Conservation (phyloP, 2,113 vertebrate species). For the Nematolebias whitei region DNA sequence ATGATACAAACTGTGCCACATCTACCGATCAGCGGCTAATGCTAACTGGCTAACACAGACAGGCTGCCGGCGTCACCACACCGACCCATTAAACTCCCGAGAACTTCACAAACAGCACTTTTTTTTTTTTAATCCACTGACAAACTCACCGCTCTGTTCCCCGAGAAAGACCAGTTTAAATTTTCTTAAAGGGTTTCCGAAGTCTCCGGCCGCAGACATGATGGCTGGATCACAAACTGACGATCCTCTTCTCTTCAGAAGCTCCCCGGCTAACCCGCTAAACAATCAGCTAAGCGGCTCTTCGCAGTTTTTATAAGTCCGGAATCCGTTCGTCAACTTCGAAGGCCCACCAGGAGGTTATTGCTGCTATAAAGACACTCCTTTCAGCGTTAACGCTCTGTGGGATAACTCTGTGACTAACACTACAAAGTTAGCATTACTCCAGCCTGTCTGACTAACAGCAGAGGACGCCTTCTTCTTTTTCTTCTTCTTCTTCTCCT, state of each 20-base stretch:
- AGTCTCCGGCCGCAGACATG: conserved; percentile 82
- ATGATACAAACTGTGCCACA: conserved; percentile 16
- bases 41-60: conserved; percentile 42
- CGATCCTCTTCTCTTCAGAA: conserved; percentile 1
- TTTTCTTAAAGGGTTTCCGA: conserved; percentile 81
- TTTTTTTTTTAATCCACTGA: neutral
- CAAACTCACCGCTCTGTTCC: conserved; percentile 79
- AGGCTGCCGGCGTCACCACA: conserved; percentile 27
- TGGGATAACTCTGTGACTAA: conserved; percentile 40
- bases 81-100: conserved; percentile 7
- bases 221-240: conserved; percentile 68
- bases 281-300: conserved; percentile 41
- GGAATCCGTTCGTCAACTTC: neutral
- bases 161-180: conserved; percentile 83
- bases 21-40: conserved; percentile 42
- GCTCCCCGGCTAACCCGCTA: conserved; percentile 51
- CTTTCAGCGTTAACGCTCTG: conserved; percentile 19
- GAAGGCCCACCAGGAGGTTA: neutral
- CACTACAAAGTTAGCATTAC: conserved; percentile 37
- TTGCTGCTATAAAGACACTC: neutral
- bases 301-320: conserved; percentile 21
- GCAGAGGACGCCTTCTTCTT: conserved; percentile 32
- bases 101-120: neutral
- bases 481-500: conserved; percentile 43
- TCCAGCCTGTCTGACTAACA: conserved; percentile 21